These are phyloP conservation scores for Philereme transversata DNA, from an alignment of 2,888 invertebrate genomes.

Conservation along the genomic window DNA sequence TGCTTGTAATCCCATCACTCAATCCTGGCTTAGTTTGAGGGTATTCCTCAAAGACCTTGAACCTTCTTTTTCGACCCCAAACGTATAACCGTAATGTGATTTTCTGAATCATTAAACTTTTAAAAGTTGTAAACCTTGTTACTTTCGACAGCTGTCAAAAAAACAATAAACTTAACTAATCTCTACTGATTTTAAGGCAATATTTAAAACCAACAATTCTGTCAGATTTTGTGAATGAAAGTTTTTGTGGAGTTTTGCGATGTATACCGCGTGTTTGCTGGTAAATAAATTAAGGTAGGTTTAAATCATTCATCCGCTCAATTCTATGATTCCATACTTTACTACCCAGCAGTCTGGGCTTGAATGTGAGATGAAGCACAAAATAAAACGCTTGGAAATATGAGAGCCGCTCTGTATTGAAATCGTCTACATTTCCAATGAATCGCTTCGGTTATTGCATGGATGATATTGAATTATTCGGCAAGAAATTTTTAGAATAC, in stretches of 20 bases:
- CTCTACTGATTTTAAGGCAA: background rate
- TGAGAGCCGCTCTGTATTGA: slow-evolving; percentile 17
- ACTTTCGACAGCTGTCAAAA: slow-evolving; percentile 27
- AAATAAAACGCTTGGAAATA: slow-evolving; percentile 18
- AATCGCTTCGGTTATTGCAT: slow-evolving; percentile 26
- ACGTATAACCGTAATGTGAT: slow-evolving; percentile 24
- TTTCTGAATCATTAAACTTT: slow-evolving; percentile 28
- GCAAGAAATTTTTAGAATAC: slow-evolving; percentile 21
- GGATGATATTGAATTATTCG: slow-evolving; percentile 26
- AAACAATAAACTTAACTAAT: background rate
- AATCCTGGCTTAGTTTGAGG: slow-evolving; percentile 25
- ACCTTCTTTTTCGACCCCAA: slow-evolving; percentile 21
- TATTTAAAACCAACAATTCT: background rate
- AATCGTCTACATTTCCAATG: slow-evolving; percentile 28
- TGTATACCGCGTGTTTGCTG: too few species aligned
- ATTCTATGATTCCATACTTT: slow-evolving; percentile 7
- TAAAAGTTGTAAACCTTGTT: slow-evolving; percentile 16
- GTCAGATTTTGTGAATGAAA: too few species aligned
- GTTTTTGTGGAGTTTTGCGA: too few species aligned
- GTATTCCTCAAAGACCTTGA: slow-evolving; percentile 27
- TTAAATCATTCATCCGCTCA: slow-evolving; percentile 4
- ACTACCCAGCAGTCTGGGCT: slow-evolving; percentile 12
- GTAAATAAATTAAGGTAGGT: slow-evolving; percentile 4
- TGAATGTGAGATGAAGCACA: slow-evolving; percentile 16
- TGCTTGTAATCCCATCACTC: slow-evolving; percentile 31